Base-by-base conservation (phyloP, 30 jellyfish, hydroid and myxozoan species). In the Turritopsis dohrnii region DNA sequence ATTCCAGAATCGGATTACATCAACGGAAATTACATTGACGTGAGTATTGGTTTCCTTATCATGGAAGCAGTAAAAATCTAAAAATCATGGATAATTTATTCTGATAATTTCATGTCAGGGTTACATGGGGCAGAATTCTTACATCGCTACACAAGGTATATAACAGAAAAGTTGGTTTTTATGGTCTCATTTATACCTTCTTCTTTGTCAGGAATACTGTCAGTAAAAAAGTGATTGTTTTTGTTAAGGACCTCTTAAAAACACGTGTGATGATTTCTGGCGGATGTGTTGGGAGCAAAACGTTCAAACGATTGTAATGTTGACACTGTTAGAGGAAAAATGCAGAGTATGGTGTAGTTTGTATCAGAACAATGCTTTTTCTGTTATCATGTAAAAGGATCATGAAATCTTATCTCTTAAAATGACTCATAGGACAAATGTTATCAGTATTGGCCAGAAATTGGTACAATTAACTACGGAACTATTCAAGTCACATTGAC, bases 271-370 rank as follows among this genome's bases (percentile, higher is more conserved):
- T 23, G 96, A 88, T 52, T 84, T 93, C 74, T 93, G 98, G 98
- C 83, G 98, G 30, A 93, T 93, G 98, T 82, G 87, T 81, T 93
- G 98, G 96, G 96, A 93, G 83, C 93, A 88, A 65, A 87, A 83
- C 71, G 87, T 85, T 0, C 31, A 84, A 17, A 86, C 72, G 19
- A 86, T 93, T 21, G 98, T 93, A 66, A 93, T 93, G 98, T 80
- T 93, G 28, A 88, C 96, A 66, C 76, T 83, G 71, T 29, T 54
- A 20, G 88, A 53, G 25, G 98, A 93, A 69, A 65, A 54, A 18
- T 96, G 98, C 23, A 88, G 82, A 87, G 98, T 93, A 29, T 9
- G 95, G n/a, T n/a, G n/a, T n/a, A n/a, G n/a, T n/a, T n/a, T n/a
- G n/a, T n/a, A n/a, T n/a, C n/a, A n/a, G n/a, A n/a, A n/a, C n/a